These are phyloP conservation scores for Sphaeridia pumilis DNA, from an alignment of 2,888 invertebrate species.

Conservation along the genomic window DNA sequence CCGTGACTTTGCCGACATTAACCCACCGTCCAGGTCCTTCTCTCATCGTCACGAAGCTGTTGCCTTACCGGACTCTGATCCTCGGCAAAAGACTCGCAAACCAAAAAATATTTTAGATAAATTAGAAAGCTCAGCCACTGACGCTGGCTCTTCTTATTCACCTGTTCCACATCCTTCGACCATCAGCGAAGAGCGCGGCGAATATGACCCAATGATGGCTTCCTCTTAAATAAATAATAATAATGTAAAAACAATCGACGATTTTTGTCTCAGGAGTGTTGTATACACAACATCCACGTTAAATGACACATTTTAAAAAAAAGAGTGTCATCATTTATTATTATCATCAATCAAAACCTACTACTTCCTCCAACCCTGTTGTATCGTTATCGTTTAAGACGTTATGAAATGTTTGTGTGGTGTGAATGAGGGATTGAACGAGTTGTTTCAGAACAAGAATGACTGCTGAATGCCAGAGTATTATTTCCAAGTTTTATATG, in stretches of 20 bases:
- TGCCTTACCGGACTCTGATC: slow-evolving; percentile 17
- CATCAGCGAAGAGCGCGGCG: slow-evolving; percentile 23
- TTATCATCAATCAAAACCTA: too few relatives aligned
- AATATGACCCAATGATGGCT: slow-evolving; percentile 35
- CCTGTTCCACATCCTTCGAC: slow-evolving; percentile 11
- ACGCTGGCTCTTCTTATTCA: slow-evolving; percentile 5
- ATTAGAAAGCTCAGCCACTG: slow-evolving; percentile 23
- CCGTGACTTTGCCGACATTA: slow-evolving; percentile 80
- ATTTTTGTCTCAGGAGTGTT: too few relatives aligned
- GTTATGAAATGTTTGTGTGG: too few relatives aligned
- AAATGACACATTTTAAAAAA: too few relatives aligned
- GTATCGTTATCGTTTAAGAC: too few relatives aligned
- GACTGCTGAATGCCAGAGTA: too few relatives aligned
- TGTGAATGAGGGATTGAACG: too few relatives aligned
- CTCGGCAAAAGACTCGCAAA: slow-evolving; percentile 16
- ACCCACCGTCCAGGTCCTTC: slow-evolving; percentile 65
- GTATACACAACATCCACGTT: too few relatives aligned
- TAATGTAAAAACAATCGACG: neutral
- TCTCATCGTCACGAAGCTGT: slow-evolving; percentile 39
- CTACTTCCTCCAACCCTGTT: too few relatives aligned
- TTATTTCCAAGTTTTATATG: too few relatives aligned
- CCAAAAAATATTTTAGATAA: slow-evolving; percentile 33
- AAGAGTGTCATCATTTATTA: too few relatives aligned
- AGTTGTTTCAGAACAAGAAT: too few relatives aligned
- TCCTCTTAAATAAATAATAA: slow-evolving; percentile 21